Evolutionary conservation across 2,888 invertebrate species (phyloP), one percentile per base, ranked within the genome.

Genomic region (Lamproptera curius): DNA sequence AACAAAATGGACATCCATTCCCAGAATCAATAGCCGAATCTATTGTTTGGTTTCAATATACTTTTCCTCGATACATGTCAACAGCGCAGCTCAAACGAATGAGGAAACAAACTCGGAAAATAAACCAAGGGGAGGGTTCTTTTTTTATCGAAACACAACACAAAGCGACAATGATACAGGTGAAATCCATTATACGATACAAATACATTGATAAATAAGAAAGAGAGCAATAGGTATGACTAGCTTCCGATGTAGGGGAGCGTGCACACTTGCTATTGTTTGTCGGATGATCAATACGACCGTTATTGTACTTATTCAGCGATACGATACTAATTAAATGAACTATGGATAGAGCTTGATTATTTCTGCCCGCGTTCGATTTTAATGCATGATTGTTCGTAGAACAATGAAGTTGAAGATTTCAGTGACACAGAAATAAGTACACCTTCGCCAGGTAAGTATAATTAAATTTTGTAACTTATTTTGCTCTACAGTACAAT

Each of bases 181-280:
- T 39, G 17, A 38, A 45, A 20, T 39, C 33, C 45, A 45, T 39
- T 39, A 39, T 45, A 20, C 33, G 17, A 6, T 33, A 45, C 39
- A 39, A 45, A 39, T 20, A 34, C 16, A 39, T 1, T 39, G 31
- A 45, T 44, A 13, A 45, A 35, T 31, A 38, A 26, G 10, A 20
- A 39, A 38, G 37, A 16, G 33, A 26, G n/a, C n/a, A 17, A 16
- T 37, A 11, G 10, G 9, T 33, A 20, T 38, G 8, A 14, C 1
- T 36, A 15, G 17, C 1, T 28, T 13, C 35, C 1, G 8, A 17
- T 16, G 14, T 44, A 44, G 9, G 13, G n/a, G 38, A 31, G 16
- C 37, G 11, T 38, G n/a, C 4, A 38, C 11, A 38, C 31, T 44
- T 34, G 16, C 16, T 20, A 16, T 28, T 16, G 13, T 10, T 38